These are phyloP conservation scores for Thripadectes ignobilis DNA, from an alignment of 2,797 vertebrate species.

Conservation along the genomic window DNA sequence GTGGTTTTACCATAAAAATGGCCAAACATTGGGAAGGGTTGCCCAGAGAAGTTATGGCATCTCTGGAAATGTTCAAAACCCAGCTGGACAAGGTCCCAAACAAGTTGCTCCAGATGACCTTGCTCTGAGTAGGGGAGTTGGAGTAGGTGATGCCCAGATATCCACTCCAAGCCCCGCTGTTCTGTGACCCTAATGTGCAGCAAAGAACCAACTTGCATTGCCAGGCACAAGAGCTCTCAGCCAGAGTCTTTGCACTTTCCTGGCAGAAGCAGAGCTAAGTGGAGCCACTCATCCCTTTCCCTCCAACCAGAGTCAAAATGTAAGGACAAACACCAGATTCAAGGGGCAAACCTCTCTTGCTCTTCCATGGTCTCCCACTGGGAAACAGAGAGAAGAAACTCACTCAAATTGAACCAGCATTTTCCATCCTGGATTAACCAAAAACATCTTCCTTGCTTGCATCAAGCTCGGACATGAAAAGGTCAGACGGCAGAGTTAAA, in stretches of 20 bases:
- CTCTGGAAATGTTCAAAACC: background rate
- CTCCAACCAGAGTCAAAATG: background rate
- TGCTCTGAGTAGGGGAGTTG: background rate
- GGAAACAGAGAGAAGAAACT: background rate
- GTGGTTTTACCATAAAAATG: background rate
- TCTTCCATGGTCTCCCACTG: background rate
- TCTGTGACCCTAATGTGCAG: background rate
- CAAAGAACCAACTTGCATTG: background rate
- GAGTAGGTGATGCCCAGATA: background rate
- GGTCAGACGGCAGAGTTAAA: constrained; percentile 8
- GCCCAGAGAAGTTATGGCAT: background rate
- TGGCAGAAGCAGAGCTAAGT: background rate
- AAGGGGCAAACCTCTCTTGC: background rate
- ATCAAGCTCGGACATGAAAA: background rate
- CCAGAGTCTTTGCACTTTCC: background rate
- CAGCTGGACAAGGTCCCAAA: background rate
- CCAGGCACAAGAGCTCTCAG: background rate
- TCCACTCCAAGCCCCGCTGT: background rate
- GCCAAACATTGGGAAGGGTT: background rate
- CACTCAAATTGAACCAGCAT: background rate
- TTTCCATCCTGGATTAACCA: background rate
- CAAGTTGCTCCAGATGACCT: background rate
- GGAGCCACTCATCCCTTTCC: background rate
- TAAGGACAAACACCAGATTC: background rate
- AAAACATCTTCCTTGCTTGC: background rate